phyloP scores from a whole-genome alignment of 1,140 invertebrate species.

The Lepidurus arcticus region DNA sequence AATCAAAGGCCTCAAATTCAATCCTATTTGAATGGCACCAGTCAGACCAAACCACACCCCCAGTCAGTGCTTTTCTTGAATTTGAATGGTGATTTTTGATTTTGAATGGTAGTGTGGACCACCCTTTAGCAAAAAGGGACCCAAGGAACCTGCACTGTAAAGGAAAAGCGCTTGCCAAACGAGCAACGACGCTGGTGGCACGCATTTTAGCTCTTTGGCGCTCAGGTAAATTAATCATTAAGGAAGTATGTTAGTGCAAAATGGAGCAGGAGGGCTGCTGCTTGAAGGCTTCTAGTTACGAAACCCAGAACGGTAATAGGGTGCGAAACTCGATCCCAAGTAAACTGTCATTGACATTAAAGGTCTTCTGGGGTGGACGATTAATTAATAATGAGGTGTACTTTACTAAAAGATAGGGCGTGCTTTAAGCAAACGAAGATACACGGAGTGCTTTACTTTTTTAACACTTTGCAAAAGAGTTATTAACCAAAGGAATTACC shows the following conservation, averaged over 20 bases:
- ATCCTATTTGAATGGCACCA: too few species aligned
- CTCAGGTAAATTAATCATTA: slow-evolving; percentile 22
- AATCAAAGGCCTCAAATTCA: too few species aligned
- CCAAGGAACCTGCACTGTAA: not conserved
- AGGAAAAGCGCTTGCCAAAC: not conserved
- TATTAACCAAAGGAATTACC: not conserved
- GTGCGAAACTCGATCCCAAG: not conserved
- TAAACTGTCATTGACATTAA: slow-evolving; percentile 20
- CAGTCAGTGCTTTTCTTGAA: too few species aligned
- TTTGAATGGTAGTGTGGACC: too few species aligned
- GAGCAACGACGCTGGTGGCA: slow-evolving; percentile 9
- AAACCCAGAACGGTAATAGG: not conserved
- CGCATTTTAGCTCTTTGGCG: not conserved
- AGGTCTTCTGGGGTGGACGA: not conserved
- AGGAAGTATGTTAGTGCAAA: not conserved
- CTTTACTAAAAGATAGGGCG: not conserved
- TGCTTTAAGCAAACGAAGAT: not conserved
- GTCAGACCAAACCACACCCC: too few species aligned
- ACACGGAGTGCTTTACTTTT: not conserved
- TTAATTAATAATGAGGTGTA: slow-evolving; percentile 9
- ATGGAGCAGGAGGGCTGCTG: not conserved
- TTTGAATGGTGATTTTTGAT: too few species aligned
- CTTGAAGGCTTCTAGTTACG: not conserved
- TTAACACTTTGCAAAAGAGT: not conserved
- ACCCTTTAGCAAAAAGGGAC: not conserved